Conservation (phyloP, 2,113 vertebrate species). For the Oncorhynchus kisutch region DNA sequence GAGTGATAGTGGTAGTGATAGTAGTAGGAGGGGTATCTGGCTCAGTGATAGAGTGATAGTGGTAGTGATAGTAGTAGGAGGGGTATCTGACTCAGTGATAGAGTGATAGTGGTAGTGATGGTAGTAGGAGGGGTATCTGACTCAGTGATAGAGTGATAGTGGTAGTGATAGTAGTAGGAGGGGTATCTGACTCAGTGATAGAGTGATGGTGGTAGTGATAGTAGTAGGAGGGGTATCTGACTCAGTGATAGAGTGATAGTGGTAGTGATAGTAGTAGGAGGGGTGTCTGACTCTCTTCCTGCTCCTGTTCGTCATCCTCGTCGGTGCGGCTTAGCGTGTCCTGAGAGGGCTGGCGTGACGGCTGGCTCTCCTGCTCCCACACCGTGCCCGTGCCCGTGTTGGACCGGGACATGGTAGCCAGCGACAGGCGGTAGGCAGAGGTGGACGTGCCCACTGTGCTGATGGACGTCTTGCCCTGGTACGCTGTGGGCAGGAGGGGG, state of each 20-base stretch:
- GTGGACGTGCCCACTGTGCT: conserved; percentile 96
- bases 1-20: no score
- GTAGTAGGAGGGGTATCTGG: no score
- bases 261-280: background rate
- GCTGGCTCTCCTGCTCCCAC: conserved; percentile 98
- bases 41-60: background rate
- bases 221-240: background rate
- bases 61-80: background rate
- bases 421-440: conserved; percentile 92
- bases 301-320: conserved; percentile 83
- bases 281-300: conserved; percentile 84
- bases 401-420: conserved; percentile 98
- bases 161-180: background rate
- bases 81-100: background rate
- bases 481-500: conserved; percentile 68
- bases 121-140: background rate
- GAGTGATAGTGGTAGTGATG: background rate
- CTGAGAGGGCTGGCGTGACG: conserved; percentile 94
- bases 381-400: conserved; percentile 96
- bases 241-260: background rate
- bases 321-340: conserved; percentile 95
- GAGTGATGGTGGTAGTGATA: background rate
- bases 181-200: background rate
- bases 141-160: background rate
- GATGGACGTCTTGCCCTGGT: conserved; percentile 97